Percentiles rank a stretch among this genome's conserved stretches.
These are phyloP conservation scores for Tinamus guttatus DNA, from an alignment of 2,113 vertebrate species.

Conservation along the genomic window DNA sequence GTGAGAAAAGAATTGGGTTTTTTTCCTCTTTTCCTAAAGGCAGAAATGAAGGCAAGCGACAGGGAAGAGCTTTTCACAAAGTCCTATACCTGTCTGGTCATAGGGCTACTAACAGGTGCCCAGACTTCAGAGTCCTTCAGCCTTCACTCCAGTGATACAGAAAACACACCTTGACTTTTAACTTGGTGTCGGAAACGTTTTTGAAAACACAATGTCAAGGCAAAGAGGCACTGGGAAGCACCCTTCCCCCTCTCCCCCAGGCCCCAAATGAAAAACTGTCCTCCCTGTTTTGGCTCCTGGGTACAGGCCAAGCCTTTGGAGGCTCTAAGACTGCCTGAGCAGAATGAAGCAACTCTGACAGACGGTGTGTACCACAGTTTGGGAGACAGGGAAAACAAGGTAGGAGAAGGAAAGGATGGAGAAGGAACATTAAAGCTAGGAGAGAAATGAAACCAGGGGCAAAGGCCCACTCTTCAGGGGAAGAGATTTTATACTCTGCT, in stretches of 20 bases:
- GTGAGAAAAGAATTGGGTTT: background rate
- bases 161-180: constrained; percentile 1
- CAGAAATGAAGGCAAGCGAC: background rate
- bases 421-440: background rate
- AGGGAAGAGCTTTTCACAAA: constrained; percentile 9
- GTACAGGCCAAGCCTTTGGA: background rate
- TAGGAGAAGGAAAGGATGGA: background rate
- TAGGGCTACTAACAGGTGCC: constrained; percentile 26
- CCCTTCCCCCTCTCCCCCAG: no score
- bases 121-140: background rate
- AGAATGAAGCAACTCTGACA: background rate
- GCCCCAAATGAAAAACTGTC: background rate
- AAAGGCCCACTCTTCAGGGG: background rate
- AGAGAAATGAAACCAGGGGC: background rate
- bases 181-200: background rate
- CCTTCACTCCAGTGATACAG: background rate
- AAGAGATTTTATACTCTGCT: background rate
- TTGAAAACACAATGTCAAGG: background rate
- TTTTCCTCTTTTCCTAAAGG: background rate
- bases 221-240: background rate
- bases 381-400: background rate
- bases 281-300: background rate
- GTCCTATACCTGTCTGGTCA: constrained; percentile 3
- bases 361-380: no score
- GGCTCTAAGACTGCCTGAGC: background rate